Base-by-base conservation (phyloP, 2,888 invertebrate genomes). In the Saturnia pavonia region DNA sequence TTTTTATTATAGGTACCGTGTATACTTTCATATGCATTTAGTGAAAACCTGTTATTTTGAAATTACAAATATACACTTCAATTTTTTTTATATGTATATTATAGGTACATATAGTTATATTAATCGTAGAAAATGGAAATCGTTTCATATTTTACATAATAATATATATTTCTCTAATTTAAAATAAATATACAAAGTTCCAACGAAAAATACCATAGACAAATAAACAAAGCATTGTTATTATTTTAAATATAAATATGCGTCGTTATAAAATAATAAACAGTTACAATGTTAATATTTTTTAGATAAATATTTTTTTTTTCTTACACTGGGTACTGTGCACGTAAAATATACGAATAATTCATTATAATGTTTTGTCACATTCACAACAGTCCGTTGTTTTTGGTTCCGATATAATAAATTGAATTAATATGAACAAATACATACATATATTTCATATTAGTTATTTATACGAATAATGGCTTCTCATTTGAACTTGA, bases 401-500 rank as follows among this genome's bases (percentile, higher is more conserved):
- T 22, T 54, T 22, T 22, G 22, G 22, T 54, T 22, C 9, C n/a
- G n/a, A n/a, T 19, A 9, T n/a, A 51, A 51, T n/a, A 19, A 51
- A n/a, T 51, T 51, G 51, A 54, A 54, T 22, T 54, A 34, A 34
- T 4, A 54, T 54, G 22, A 54, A 54, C 1, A 51, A n/a, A 54
- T 22, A 4, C 11, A 22, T 54, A 54, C 54, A 54, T 4, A 22
- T 22, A 51, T 51, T 22, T 22, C 9, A 54, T 11, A 6, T n/a
- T n/a, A n/a, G n/a, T n/a, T n/a, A n/a, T 19, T 51, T 3, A 34
- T 63, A 65, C 40, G n/a, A 11, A 66, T 54, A 40, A n/a, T 22
- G 19, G 43, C n/a, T 82, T 80, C 78, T 77, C 80, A 81, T 75
- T 76, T 79, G 81, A 80, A 80, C 84, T 82, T 79, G 83, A 84